Percentiles rank a stretch among this genome's conserved stretches.
phyloP scores from a whole-genome alignment of 2,888 invertebrate species.

The Scotopteryx bipunctaria region DNA sequence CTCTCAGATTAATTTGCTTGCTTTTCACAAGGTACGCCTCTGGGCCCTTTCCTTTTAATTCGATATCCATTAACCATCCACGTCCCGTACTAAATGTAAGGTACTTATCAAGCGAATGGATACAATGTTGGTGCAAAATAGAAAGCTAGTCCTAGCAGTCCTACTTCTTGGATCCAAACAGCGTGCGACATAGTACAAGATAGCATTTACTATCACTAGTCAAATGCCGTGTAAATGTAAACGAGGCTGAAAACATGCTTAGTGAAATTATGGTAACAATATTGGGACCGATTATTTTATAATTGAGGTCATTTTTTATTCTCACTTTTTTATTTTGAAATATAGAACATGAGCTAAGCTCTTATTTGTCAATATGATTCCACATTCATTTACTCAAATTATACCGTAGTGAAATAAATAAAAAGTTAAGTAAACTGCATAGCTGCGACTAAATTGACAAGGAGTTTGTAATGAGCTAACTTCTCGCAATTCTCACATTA shows the following conservation, averaged over 20 bases:
- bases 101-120: constrained; percentile 31
- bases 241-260: constrained; percentile 34
- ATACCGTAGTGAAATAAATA: no score
- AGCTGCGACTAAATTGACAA: constrained; percentile 30
- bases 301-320: no score
- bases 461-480: constrained; percentile 37
- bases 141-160: constrained; percentile 45
- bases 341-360: no score
- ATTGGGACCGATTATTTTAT: constrained; percentile 12
- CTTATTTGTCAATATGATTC: no score
- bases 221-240: constrained; percentile 41
- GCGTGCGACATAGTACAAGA: constrained; percentile 40
- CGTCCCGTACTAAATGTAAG: constrained; percentile 28
- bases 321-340: no score
- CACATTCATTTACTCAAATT: no score
- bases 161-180: constrained; percentile 42
- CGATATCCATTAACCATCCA: constrained; percentile 16
- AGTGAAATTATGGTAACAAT: constrained; percentile 23
- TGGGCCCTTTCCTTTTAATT: constrained; percentile 11
- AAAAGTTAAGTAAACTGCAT: constrained; percentile 20
- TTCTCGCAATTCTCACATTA: constrained; percentile 40
- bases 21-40: constrained; percentile 2
- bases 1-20: neutral
- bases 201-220: constrained; percentile 44
- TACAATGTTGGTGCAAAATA: constrained; percentile 39